Percentiles rank a stretch among this genome's conserved stretches.
Conservation (phyloP, 2,113 vertebrate species). For the Rhabdornis inornatus region DNA sequence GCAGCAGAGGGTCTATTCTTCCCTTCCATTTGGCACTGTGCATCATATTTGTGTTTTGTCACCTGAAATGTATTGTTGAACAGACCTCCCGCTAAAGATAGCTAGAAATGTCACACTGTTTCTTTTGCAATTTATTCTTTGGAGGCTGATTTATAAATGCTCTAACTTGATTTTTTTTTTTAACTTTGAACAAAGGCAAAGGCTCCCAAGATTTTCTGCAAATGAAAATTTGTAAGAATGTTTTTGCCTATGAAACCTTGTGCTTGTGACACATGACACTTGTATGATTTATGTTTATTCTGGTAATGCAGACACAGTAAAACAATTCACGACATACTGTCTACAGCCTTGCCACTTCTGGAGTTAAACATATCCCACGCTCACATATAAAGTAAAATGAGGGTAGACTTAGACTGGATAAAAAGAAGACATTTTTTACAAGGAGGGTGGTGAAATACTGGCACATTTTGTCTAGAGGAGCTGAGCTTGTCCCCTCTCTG, state of each 20-base stretch:
- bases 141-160: background rate
- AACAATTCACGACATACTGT: background rate
- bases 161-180: background rate
- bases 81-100: background rate
- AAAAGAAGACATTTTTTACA: background rate
- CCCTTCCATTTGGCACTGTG: slow-evolving; percentile 29
- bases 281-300: background rate
- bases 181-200: background rate
- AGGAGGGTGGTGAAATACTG: background rate
- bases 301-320: background rate
- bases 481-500: background rate
- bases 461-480: background rate
- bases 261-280: background rate
- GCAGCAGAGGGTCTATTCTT: slow-evolving; percentile 37
- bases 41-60: slow-evolving; percentile 65
- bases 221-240: background rate
- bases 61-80: slow-evolving; percentile 31
- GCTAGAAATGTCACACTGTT: background rate
- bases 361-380: background rate
- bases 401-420: background rate
- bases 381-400: background rate
- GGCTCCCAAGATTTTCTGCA: background rate
- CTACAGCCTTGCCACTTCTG: background rate
- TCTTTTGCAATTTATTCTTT: background rate
- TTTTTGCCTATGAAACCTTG: background rate